Evolutionary conservation across 2,888 invertebrate genomes (phyloP).

Genomic region (Anticlea derivata): DNA sequence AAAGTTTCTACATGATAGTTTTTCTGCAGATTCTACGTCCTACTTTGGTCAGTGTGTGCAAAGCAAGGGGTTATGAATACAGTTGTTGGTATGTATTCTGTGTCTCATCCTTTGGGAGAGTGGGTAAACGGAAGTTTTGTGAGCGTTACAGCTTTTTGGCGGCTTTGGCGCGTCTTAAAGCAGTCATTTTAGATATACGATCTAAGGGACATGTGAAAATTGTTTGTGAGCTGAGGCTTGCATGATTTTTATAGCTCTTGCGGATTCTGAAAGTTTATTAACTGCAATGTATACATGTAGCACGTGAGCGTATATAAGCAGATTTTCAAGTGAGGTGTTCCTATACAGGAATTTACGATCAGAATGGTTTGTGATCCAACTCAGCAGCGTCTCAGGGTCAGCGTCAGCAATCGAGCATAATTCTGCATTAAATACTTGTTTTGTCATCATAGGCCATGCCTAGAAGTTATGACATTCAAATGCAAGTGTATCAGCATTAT

Average conservation of each 20-base stretch:
- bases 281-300: no score
- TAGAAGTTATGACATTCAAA: no score
- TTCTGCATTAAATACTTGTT: no score
- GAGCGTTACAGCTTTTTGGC: conserved; percentile 28
- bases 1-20: not conserved
- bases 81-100: conserved; percentile 3
- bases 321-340: no score
- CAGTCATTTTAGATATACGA: conserved; percentile 28
- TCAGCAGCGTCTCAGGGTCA: no score
- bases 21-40: conserved; percentile 1
- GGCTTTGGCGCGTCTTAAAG: conserved; percentile 24
- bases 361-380: no score
- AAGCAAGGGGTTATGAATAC: conserved; percentile 12
- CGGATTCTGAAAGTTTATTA: conserved; percentile 4
- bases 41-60: conserved; percentile 12
- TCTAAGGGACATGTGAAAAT: conserved; percentile 20
- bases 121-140: conserved; percentile 32
- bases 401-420: no score
- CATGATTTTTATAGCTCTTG: conserved; percentile 12
- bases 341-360: no score
- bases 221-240: conserved; percentile 11
- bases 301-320: no score
- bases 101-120: conserved; percentile 29
- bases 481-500: no score
- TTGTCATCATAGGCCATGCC: no score